A percentile compares a stretch with the other conserved stretches of the same genome.
Evolutionary conservation across 2,797 vertebrate species (phyloP).

Genomic region (Amazonetta brasiliensis): DNA sequence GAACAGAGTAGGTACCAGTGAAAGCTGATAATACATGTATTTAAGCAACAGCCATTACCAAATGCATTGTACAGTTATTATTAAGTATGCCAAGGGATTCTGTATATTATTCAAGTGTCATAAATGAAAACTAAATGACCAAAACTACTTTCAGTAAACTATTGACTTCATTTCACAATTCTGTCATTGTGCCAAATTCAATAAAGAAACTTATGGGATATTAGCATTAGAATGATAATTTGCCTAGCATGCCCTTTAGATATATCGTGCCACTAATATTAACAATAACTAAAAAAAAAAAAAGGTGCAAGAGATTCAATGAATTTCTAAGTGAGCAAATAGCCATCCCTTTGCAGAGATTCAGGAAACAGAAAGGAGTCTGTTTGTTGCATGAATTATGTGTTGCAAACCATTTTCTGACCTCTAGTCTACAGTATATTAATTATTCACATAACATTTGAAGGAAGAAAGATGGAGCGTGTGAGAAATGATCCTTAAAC

Average conservation of each 20-base stretch:
- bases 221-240: background rate
- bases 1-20: background rate
- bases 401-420: background rate
- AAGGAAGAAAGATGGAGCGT: background rate
- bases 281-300: background rate
- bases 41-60: constrained; percentile 10
- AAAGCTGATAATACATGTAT: background rate
- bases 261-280: background rate
- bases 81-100: background rate
- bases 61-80: background rate
- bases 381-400: constrained; percentile 29
- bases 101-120: constrained; percentile 13
- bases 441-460: constrained; percentile 28
- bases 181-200: background rate
- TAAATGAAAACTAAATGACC: background rate
- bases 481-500: background rate
- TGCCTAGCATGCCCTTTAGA: background rate
- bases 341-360: background rate
- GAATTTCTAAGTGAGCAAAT: background rate
- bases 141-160: background rate
- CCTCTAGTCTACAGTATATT: background rate
- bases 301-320: background rate
- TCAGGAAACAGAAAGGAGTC: background rate
- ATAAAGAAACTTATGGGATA: background rate
- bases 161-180: background rate